These are phyloP conservation scores for Rhadina sibilatrix DNA, from an alignment of 2,113 vertebrate genomes.

Conservation along the genomic window DNA sequence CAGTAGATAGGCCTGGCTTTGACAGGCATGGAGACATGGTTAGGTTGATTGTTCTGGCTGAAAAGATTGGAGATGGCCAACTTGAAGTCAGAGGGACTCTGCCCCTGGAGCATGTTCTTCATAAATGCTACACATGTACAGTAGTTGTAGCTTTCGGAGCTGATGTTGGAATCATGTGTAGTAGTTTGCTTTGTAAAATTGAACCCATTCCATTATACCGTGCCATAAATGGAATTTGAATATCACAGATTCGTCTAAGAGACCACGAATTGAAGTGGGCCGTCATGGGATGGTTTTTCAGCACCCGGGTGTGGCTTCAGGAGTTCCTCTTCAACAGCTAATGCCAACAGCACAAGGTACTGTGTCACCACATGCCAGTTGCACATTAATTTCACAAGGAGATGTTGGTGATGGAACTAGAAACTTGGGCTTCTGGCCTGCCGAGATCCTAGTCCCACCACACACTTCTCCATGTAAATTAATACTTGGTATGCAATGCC, in stretches of 20 bases:
- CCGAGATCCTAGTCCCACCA: constrained; percentile 52
- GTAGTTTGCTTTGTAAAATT: constrained; percentile 54
- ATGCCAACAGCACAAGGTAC: constrained; percentile 99
- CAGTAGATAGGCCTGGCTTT: constrained; percentile 21
- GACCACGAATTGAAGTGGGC: constrained; percentile 98
- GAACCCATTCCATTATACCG: constrained; percentile 66
- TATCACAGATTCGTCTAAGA: constrained; percentile 99
- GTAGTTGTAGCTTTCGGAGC: constrained; percentile 55
- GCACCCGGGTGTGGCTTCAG: constrained; percentile 93
- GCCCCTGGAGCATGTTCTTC: constrained; percentile 36
- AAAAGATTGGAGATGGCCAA: constrained; percentile 20
- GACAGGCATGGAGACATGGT: constrained; percentile 14
- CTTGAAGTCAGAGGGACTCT: not conserved
- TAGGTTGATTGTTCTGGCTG: constrained; percentile 24
- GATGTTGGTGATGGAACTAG: constrained; percentile 54
- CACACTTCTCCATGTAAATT: constrained; percentile 66
- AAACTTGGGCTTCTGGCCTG: constrained; percentile 10
- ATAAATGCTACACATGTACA: constrained; percentile 46
- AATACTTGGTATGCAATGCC: constrained; percentile 69
- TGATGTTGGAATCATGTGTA: constrained; percentile 48
- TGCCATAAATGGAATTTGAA: constrained; percentile 76
- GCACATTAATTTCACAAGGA: constrained; percentile 79
- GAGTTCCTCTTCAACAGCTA: constrained; percentile 98
- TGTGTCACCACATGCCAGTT: constrained; percentile 70
- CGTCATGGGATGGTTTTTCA: constrained; percentile 99